Evolutionary conservation across 2,888 invertebrate genomes (phyloP), one percentile per base, ranked within the genome.

Genomic region (Leucophenga maculata): DNA sequence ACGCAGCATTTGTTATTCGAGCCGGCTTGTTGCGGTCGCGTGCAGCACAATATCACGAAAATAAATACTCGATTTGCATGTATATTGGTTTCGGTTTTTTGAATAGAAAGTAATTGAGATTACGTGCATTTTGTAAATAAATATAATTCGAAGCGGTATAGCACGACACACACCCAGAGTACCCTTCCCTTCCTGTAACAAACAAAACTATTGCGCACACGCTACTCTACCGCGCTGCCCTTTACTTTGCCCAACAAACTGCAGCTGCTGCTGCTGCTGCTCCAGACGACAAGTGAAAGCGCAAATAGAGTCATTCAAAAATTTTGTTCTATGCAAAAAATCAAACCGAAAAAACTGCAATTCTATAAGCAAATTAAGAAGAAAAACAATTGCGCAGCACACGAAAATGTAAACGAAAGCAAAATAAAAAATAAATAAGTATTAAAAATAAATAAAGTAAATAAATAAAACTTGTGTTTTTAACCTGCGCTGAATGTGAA

Each of bases 321-420:
- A 26, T 64, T 55, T 32, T 9, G 2, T 18, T 67, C 57, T 57
- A 46, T 65, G 59, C 60, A 39, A 62, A 54, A 9, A 20, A 66
- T 16, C n/a, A 76, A 73, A 71, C 72, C 72, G 65, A 62, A 69
- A 69, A 75, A 75, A 71, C 64, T 67, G 60, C 68, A 69, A 68
- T 77, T 77, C 66, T 71, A 76, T 59, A 80, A 77, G 73, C 73
- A 78, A 75, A 77, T 77, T 69, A 76, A 79, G 70, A 75, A 76
- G 66, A 77, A 77, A 75, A 55, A 31, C 39, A 16, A n/a, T 66
- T 39, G 32, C 52, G 18, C 54, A 50, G 62, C 18, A 65, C 14
- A 26, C 64, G 72, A 83, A 78, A 70, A 75, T 78, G 75, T 77
- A 75, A 72, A 77, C 72, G 76, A 75, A 74, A 73, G 73, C 31